Evolutionary conservation across 2,888 invertebrate species (phyloP).

Genomic region (Notodromas monacha): DNA sequence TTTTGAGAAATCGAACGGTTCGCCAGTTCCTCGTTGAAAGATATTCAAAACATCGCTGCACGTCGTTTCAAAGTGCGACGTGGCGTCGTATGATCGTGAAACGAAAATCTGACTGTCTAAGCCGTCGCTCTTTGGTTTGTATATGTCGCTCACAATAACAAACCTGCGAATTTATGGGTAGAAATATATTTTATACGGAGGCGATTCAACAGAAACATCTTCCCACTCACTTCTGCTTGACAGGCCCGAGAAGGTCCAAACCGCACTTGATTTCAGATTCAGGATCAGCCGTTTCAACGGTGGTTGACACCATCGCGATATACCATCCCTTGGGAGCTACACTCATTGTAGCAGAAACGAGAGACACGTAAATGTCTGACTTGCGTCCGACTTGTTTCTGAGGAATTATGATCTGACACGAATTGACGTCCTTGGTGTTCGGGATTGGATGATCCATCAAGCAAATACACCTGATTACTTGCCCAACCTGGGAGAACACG

Average conservation of each 20-base stretch:
- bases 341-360: conserved; percentile 87
- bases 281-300: conserved; percentile 82
- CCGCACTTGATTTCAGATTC: conserved; percentile 82
- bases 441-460: conserved; percentile 84
- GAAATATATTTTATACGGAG: conserved; percentile 7
- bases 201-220: no score
- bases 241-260: conserved; percentile 53
- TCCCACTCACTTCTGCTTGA: conserved; percentile 60
- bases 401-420: conserved; percentile 97
- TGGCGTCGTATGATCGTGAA: conserved; percentile 89
- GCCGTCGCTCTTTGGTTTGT: conserved; percentile 66
- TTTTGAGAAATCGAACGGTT: conserved; percentile 85
- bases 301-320: conserved; percentile 90
- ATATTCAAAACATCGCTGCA: conserved; percentile 89
- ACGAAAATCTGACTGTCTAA: conserved; percentile 69
- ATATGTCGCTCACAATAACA: conserved; percentile 34
- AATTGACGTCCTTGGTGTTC: conserved; percentile 75
- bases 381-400: conserved; percentile 61
- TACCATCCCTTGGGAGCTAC: conserved; percentile 42
- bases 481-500: conserved; percentile 13
- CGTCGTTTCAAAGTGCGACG: conserved; percentile 95
- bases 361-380: conserved; percentile 77
- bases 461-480: conserved; percentile 91
- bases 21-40: conserved; percentile 75
- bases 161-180: conserved; percentile 19